phyloP scores from a whole-genome alignment of 2,888 invertebrate genomes.

The Abrostola tripartita region DNA sequence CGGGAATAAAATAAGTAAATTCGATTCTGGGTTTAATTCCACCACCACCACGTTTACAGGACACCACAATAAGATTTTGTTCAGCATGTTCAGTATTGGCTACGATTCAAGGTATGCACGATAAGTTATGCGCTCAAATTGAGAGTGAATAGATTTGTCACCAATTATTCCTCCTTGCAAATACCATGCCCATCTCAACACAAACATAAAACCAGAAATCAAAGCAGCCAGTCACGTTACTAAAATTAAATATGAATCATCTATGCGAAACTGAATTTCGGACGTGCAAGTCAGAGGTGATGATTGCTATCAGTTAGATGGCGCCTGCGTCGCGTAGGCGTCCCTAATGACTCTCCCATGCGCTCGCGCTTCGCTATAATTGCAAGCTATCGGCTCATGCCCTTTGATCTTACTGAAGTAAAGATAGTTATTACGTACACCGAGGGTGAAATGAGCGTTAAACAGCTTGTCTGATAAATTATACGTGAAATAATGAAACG shows the following conservation, averaged over 20 bases:
- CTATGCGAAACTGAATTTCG: conserved; percentile 57
- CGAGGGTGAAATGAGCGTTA: conserved; percentile 85
- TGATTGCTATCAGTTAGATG: conserved; percentile 82
- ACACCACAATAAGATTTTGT: no score
- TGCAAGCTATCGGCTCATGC: conserved; percentile 83
- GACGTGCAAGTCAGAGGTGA: conserved; percentile 78
- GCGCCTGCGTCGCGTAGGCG: conserved; percentile 69
- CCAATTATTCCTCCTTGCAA: conserved; percentile 21
- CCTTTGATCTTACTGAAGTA: conserved; percentile 84
- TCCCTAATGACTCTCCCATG: conserved; percentile 83
- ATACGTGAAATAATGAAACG: conserved; percentile 82
- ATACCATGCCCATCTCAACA: conserved; percentile 26
- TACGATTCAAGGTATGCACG: no score
- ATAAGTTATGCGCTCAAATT: no score
- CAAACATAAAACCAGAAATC: conserved; percentile 18
- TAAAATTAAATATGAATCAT: conserved; percentile 59
- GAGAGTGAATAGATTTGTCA: conserved; percentile 15
- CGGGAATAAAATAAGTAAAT: no score
- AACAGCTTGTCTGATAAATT: conserved; percentile 84
- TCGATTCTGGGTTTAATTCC: no score
- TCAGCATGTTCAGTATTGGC: no score
- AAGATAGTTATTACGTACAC: conserved; percentile 85
- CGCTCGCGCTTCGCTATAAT: conserved; percentile 81
- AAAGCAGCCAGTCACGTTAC: conserved; percentile 34
- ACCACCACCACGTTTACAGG: no score